Conservation (phyloP, 2,888 invertebrate species). For the Plusia festucae region DNA sequence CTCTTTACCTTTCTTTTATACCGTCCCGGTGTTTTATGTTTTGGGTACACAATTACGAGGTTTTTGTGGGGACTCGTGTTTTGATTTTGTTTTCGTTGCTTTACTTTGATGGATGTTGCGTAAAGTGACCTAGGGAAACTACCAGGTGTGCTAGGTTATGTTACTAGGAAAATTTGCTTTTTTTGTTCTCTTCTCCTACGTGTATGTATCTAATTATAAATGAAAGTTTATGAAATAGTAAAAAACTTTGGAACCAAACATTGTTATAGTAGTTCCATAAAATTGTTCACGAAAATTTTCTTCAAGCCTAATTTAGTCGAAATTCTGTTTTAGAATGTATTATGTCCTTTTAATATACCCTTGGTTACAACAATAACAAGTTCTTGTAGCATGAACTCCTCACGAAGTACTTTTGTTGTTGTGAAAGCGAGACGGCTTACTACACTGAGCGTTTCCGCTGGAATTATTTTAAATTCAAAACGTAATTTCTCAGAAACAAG, state of each 20-base stretch:
- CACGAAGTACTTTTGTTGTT: no score
- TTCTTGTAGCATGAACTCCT: no score
- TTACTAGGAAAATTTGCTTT: background rate
- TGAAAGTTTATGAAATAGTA: no score
- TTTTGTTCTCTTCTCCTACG: background rate
- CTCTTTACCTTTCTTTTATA: conserved; percentile 11
- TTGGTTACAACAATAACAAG: no score
- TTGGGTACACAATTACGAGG: conserved; percentile 1
- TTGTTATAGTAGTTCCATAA: no score
- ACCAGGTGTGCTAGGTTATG: background rate
- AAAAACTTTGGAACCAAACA: no score
- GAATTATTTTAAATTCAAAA: background rate
- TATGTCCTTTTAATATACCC: no score
- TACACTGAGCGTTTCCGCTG: no score
- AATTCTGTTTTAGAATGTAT: no score
- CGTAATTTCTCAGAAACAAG: background rate
- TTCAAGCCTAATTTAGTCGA: no score
- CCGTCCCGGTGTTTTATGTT: conserved; percentile 8
- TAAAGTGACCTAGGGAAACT: background rate
- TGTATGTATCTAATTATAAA: background rate
- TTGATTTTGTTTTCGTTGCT: background rate
- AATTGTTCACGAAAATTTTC: no score
- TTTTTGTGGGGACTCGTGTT: background rate
- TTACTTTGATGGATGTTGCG: background rate
- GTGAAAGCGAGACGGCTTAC: no score